These are phyloP conservation scores for Drosophila truncata DNA, from an alignment of 1,140 invertebrate genomes.

Conservation along the genomic window DNA sequence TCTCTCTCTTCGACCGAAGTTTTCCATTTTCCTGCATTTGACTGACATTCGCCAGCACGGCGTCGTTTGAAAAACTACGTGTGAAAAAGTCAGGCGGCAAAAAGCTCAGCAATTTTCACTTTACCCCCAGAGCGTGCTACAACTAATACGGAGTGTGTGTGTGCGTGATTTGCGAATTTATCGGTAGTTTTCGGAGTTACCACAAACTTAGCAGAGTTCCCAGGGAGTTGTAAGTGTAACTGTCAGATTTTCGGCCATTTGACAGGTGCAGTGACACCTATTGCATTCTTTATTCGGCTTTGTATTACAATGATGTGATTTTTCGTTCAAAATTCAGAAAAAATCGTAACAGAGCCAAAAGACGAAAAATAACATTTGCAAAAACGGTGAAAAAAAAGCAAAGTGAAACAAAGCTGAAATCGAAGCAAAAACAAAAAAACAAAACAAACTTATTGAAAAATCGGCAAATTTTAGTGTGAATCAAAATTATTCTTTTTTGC, in stretches of 20 bases:
- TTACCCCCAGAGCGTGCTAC: constrained; percentile 24
- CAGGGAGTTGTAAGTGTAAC: constrained; percentile 30
- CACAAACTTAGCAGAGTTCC: constrained; percentile 8
- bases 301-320: constrained; percentile 27
- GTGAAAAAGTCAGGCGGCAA: constrained; percentile 41
- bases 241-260: constrained; percentile 12
- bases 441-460: constrained; percentile 5
- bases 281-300: constrained; percentile 26
- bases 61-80: constrained; percentile 67
- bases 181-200: constrained; percentile 32
- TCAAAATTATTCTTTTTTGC: constrained; percentile 39
- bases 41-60: constrained; percentile 75
- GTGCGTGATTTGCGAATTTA: constrained; percentile 34
- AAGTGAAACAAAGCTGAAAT: constrained; percentile 13
- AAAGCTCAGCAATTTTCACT: constrained; percentile 53
- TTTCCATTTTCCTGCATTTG: constrained; percentile 77
- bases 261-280: constrained; percentile 25
- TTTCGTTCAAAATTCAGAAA: constrained; percentile 31
- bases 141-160: constrained; percentile 25
- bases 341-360: constrained; percentile 10
- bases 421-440: constrained; percentile 3
- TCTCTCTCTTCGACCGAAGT: constrained; percentile 49
- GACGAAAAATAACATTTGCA: background rate
- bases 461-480: constrained; percentile 38
- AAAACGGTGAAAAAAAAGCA: background rate